Evolutionary conservation across 2,888 invertebrate genomes (phyloP), one percentile per base, ranked within the genome.

Genomic region (Epistrophe eligans): DNA sequence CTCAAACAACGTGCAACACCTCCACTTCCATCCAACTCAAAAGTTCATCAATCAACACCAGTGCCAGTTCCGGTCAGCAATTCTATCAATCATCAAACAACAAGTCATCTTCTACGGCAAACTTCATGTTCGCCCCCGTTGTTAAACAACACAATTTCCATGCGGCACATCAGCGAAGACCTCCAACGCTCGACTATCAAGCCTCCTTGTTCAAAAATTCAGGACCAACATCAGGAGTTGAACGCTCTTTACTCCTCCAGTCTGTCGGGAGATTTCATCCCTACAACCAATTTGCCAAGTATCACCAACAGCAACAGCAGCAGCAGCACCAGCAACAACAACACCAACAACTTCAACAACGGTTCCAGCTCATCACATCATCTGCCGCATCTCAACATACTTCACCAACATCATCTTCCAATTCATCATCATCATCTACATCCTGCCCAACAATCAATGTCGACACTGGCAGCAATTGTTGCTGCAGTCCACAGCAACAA

Each of bases 1-100:
- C 95, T 97, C 94, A 97, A 97, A 94, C 96, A 97, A 91, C 95
- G 96, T 95, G 94, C 95, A 94, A 94, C 95, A 93, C 94, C 95
- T 93, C 93, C 94, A 93, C 92, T 94, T 91, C 92, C 90, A 90
- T 90, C 89, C 89, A 91, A 88, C 93, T 94, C 94, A 88, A 94
- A 94, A 48, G 38, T 64, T 88, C 85, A 66, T 88, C 85, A 66
- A 74, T 88, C 89, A 66, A 67, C 89, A 35, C 52, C 72, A 77
- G 58, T 70, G 13, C 60, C 57, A 10, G 17, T 17, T 3, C 35
- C 64, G 11, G 55, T 64, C 81, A 60, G 40, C 81, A 85, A 48
- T 67, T 76, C 71, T 19, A 57, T 66, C 10, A 64, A 71, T 28
- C 74, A 71, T 3, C 32, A 28, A 35, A 15, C 70, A 40, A 71